Evolutionary conservation across 2,797 vertebrate species (phyloP).

Genomic region (Sternarchorhynchus goeldii): DNA sequence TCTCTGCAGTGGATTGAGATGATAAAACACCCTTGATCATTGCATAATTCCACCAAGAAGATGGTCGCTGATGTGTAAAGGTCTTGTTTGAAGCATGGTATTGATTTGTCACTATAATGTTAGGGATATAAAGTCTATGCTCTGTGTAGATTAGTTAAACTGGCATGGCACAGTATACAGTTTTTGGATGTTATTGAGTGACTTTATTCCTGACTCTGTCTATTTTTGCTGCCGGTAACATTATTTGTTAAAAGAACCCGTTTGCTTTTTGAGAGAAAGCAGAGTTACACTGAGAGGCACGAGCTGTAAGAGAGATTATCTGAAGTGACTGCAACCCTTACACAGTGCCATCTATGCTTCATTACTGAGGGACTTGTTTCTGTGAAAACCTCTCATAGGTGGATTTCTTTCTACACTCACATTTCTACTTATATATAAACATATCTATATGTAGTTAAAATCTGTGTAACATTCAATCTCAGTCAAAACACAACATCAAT

Average conservation of each 20-base stretch:
- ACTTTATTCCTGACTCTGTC: too few relatives aligned
- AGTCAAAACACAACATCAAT: conserved; percentile 11
- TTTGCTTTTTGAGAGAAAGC: too few relatives aligned
- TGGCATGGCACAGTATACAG: background rate
- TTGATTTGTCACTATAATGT: background rate
- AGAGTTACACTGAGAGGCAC: too few relatives aligned
- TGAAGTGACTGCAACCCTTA: background rate
- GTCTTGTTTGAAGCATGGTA: background rate
- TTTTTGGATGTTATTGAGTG: background rate
- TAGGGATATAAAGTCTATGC: background rate
- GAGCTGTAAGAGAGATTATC: background rate
- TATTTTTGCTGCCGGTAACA: too few relatives aligned
- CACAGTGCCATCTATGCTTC: background rate
- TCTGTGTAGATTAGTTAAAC: background rate
- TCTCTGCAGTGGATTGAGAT: conserved; percentile 43
- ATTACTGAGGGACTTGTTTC: background rate
- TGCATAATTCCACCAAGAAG: conserved; percentile 28
- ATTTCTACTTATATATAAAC: background rate
- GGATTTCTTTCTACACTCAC: background rate
- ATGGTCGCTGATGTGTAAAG: conserved; percentile 10
- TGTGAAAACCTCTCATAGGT: background rate
- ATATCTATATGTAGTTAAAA: background rate
- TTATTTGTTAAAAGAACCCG: too few relatives aligned
- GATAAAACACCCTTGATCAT: conserved; percentile 24
- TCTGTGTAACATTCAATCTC: conserved; percentile 2